phyloP scores from a whole-genome alignment of 2,888 invertebrate species.

The Conchocele bisecta region DNA sequence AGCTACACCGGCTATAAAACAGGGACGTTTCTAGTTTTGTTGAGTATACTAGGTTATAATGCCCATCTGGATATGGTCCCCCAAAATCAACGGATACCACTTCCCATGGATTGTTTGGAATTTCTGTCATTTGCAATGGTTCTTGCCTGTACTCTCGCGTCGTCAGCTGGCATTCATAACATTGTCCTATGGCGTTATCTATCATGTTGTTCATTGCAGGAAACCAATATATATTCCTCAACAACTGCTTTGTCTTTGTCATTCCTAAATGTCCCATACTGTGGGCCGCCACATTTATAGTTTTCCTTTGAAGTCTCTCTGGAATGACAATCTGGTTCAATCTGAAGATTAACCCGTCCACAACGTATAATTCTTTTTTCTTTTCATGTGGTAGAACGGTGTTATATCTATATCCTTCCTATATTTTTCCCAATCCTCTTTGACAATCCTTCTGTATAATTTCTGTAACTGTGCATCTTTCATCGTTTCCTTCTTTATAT shows the following conservation, averaged over 20 bases:
- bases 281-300: conserved; percentile 21
- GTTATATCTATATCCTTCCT: background rate
- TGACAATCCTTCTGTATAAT: background rate
- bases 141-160: conserved; percentile 29
- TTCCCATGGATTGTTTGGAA: conserved; percentile 20
- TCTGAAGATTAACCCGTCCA: background rate
- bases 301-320: conserved; percentile 8
- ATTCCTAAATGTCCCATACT: conserved; percentile 32
- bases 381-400: background rate
- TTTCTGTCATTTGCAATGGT: conserved; percentile 25
- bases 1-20: no score
- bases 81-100: conserved; percentile 9
- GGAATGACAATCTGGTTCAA: conserved; percentile 17
- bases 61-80: conserved; percentile 7
- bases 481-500: background rate
- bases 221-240: conserved; percentile 32
- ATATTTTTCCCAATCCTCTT: background rate
- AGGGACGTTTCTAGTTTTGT: no score
- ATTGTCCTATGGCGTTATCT: conserved; percentile 20
- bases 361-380: conserved; percentile 6
- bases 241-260: conserved; percentile 27
- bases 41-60: conserved; percentile 19
- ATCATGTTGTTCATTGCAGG: conserved; percentile 28
- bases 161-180: conserved; percentile 34
- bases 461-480: background rate